These are phyloP conservation scores for Microplitis mediator DNA, from an alignment of 1,140 invertebrate species.

Conservation along the genomic window DNA sequence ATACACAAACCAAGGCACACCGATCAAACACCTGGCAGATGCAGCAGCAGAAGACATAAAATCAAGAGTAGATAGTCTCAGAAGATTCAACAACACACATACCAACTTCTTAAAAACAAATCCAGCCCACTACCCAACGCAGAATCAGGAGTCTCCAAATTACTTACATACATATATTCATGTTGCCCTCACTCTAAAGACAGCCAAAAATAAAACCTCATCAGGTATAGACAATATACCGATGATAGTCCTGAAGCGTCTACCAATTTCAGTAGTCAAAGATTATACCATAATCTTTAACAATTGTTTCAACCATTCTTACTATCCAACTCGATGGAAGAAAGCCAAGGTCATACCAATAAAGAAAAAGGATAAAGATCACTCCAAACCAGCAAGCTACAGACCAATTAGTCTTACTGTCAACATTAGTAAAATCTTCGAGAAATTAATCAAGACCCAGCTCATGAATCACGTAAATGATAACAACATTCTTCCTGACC, in stretches of 20 bases:
- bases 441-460: neutral
- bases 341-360: constrained; percentile 35
- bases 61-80: neutral
- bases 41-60: neutral
- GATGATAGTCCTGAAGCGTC: neutral
- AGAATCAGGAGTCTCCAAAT: neutral
- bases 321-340: constrained; percentile 37
- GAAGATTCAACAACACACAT: neutral
- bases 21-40: neutral
- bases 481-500: constrained; percentile 2
- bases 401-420: constrained; percentile 37
- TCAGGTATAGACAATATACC: neutral
- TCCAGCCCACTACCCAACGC: neutral
- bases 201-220: constrained; percentile 17
- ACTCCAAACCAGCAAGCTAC: constrained; percentile 24
- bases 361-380: constrained; percentile 34
- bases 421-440: constrained; percentile 31
- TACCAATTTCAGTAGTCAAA: neutral
- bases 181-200: neutral
- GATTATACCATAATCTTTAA: constrained; percentile 25
- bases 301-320: constrained; percentile 22
- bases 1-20: neutral
- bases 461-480: neutral
- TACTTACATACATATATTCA: neutral
- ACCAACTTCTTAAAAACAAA: neutral